phyloP scores from a whole-genome alignment of 2,113 vertebrate species.

The Isichthys henryi region DNA sequence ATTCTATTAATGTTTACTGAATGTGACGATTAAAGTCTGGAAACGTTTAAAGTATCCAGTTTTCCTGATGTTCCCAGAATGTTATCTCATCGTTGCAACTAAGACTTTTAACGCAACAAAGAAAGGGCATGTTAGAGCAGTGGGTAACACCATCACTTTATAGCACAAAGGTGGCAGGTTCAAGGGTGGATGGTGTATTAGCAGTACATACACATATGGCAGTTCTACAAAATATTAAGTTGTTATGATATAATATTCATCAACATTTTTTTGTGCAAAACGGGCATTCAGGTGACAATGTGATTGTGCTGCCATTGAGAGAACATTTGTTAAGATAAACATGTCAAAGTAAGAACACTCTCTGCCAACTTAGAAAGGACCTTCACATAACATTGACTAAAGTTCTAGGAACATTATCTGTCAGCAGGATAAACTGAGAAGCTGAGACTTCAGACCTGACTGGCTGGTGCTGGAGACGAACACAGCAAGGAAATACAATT shows the following conservation, averaged over 20 bases:
- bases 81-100: neutral
- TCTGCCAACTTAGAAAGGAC: neutral
- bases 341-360: neutral
- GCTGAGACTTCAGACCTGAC: neutral
- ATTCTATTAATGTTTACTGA: neutral
- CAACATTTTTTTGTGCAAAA: neutral
- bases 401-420: neutral
- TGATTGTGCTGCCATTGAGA: neutral
- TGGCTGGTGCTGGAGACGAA: neutral
- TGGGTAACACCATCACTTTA: neutral
- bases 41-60: neutral
- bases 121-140: neutral
- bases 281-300: neutral
- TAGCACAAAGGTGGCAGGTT: neutral
- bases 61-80: neutral
- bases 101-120: neutral
- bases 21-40: neutral
- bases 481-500: neutral
- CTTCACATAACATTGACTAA: neutral
- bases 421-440: neutral
- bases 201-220: neutral
- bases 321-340: neutral
- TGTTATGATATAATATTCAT: neutral
- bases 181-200: neutral
- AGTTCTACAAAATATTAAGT: neutral